Evolutionary conservation across 1,140 invertebrate genomes (phyloP), one percentile per base, ranked within the genome.

Genomic region (Zaprionus gabonicus): DNA sequence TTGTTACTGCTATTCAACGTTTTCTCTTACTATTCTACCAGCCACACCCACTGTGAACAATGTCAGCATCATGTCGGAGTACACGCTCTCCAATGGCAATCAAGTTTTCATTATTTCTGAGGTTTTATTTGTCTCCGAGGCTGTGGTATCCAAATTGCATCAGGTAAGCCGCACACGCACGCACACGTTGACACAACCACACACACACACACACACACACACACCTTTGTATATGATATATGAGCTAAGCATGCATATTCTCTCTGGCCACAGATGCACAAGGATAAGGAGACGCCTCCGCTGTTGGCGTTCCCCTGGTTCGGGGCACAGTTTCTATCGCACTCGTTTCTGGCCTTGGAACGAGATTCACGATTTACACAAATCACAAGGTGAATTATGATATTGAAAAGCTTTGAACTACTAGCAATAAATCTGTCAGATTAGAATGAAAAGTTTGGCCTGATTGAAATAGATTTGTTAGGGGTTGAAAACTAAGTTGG

Each of bases 241-340:
- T 63, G 51, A 69, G 31, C 51, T 68, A 34, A 49, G 17, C 27
- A 28, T 58, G 53, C 13, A 58, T 64, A 17, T 59, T 60, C 15
- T 41, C 13, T 36, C 13, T 55, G 1, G 6, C 12, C 17, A 17
- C 62, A 93, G 92, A 93, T 94, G 83, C 93, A 95, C 83, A 93
- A 94, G 72, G 94, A 95, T 78, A 95, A 95, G 87, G 95, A 95
- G 84, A 95, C 95, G 3, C 95, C 95, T 9, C 95, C 95, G n/a
- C 82, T 95, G 25, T 76, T 95, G 38, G 94, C 94, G 3, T 95
- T 95, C 71, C 95, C 95, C 3, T 95, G 95, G 95, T 94, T 95
- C 78, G 94, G 94, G 46, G 94, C 95, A 10, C 95, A 95, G 73
- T 95, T 95, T 81, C 84, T 95, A 34, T 95, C 94, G 6, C 95